Conservation (phyloP, 1,140 invertebrate species). For the Coboldia fuscipes region DNA sequence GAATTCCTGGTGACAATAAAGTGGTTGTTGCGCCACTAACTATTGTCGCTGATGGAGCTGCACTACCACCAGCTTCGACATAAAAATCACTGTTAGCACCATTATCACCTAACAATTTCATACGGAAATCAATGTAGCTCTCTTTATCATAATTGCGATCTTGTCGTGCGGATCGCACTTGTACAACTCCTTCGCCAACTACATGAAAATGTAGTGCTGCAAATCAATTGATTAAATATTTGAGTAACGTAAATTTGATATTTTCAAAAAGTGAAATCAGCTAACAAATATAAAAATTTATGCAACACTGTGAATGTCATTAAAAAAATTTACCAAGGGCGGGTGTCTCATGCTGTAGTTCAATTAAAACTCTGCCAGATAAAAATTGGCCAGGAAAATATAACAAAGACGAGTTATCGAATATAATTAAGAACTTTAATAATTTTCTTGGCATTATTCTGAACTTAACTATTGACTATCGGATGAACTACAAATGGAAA, state of each 20-base stretch:
- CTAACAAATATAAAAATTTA: neutral
- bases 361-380: constrained; percentile 73
- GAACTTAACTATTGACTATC: too few relatives aligned
- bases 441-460: constrained; percentile 64
- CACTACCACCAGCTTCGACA: too few relatives aligned
- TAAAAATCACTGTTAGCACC: constrained; percentile 31
- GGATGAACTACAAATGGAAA: too few relatives aligned
- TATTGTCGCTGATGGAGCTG: constrained; percentile 57
- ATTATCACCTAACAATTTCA: constrained; percentile 67
- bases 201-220: constrained; percentile 89
- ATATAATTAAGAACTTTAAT: constrained; percentile 79
- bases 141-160: constrained; percentile 74
- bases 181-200: constrained; percentile 77
- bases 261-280: constrained; percentile 1
- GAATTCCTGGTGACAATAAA: constrained; percentile 80
- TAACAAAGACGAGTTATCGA: constrained; percentile 79
- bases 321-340: too few relatives aligned
- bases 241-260: neutral
- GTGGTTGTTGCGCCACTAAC: too few relatives aligned
- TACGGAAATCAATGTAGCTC: constrained; percentile 88
- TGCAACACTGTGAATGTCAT: too few relatives aligned
- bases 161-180: constrained; percentile 52
- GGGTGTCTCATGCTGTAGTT: constrained; percentile 79
- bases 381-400: constrained; percentile 86
- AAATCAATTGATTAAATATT: constrained; percentile 37